Percentiles rank a stretch among this genome's conserved stretches.
Evolutionary conservation across 2,113 vertebrate species (phyloP).

Genomic region (Lasiurus borealis): DNA sequence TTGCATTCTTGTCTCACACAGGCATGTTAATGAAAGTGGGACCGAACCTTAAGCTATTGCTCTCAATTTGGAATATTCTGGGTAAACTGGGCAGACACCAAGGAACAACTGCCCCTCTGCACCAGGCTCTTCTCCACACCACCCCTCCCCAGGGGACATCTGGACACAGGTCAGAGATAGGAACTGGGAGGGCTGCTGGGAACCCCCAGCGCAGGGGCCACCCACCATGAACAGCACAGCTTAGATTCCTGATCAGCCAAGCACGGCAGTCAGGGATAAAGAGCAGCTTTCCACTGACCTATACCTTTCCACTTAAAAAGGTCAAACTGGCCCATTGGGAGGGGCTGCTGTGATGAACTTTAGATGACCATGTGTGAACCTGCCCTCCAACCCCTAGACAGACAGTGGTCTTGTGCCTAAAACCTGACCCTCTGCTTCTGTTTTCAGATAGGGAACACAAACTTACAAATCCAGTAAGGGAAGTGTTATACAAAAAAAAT

Average conservation of each 20-base stretch:
- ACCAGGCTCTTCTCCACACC: neutral
- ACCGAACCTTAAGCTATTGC: neutral
- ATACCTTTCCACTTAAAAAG: neutral
- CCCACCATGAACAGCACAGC: rapidly evolving
- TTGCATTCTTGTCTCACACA: neutral
- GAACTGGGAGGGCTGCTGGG: neutral
- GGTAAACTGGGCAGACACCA: neutral
- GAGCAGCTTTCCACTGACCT: neutral
- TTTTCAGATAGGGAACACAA: neutral
- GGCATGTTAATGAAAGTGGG: neutral
- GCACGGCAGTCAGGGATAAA: neutral
- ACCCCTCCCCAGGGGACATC: neutral
- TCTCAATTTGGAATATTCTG: neutral
- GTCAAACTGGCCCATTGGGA: neutral
- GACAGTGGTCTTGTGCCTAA: neutral
- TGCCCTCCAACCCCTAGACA: neutral
- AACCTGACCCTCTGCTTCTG: neutral
- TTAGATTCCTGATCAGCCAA: neutral
- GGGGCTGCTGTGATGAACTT: neutral
- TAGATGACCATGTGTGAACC: neutral
- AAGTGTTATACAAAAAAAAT: neutral
- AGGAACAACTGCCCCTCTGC: neutral
- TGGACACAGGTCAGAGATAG: neutral
- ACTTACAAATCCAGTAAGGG: neutral
- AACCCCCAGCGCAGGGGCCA: neutral